A percentile compares a stretch with the other conserved stretches of the same genome.
These are phyloP conservation scores for Gryon sp. DNA, from an alignment of 1,140 invertebrate species.

Conservation along the genomic window DNA sequence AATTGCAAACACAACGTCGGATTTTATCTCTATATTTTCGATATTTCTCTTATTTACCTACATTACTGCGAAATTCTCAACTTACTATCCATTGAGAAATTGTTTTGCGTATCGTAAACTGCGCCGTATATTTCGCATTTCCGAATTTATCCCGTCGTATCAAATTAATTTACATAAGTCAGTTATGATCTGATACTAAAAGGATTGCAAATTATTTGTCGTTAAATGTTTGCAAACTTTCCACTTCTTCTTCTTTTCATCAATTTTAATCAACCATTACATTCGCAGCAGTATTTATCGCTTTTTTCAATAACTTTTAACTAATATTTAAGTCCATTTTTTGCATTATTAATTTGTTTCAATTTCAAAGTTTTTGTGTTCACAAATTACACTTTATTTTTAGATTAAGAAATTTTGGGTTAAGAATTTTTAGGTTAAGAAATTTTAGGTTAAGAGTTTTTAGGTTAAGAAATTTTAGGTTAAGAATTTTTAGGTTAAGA, in stretches of 20 bases:
- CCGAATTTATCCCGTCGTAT: background rate
- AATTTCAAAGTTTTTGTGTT: too few relatives aligned
- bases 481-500: too few relatives aligned
- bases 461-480: too few relatives aligned
- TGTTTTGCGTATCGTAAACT: conserved; percentile 23
- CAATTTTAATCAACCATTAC: background rate
- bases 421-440: too few relatives aligned
- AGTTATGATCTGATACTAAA: conserved; percentile 4
- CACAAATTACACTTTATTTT: too few relatives aligned
- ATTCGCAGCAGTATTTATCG: too few relatives aligned
- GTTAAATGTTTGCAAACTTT: background rate
- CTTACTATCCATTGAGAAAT: conserved; percentile 28
- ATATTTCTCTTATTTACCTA: conserved; percentile 59
- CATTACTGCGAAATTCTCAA: conserved; percentile 19
- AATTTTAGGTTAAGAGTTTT: too few relatives aligned
- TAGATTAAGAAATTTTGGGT: too few relatives aligned
- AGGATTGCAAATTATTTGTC: background rate
- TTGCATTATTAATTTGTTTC: too few relatives aligned
- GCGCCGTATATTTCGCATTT: background rate
- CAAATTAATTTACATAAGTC: conserved; percentile 2
- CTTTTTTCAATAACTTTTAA: too few relatives aligned
- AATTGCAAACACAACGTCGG: conserved; percentile 56
- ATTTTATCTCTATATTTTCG: conserved; percentile 64
- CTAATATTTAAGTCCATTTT: too few relatives aligned
- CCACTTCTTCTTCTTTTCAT: conserved; percentile 1